Conservation (phyloP, 2,113 vertebrate species). For the Heliornis fulica region DNA sequence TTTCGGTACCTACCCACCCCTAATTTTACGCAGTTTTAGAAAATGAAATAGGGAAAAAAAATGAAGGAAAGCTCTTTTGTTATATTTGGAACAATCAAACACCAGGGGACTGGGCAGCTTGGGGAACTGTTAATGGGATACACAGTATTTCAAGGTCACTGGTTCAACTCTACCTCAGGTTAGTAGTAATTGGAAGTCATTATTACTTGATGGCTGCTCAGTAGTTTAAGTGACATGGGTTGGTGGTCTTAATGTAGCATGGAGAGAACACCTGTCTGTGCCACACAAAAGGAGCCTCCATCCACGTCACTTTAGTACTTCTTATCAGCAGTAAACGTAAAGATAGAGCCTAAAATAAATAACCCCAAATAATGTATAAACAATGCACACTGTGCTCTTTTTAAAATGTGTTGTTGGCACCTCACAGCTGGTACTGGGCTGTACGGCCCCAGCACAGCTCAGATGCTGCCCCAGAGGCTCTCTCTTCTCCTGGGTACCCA, state of each 20-base stretch:
- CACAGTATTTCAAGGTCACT: slow-evolving; percentile 4
- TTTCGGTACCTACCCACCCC: slow-evolving; percentile 16
- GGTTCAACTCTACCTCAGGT: neutral
- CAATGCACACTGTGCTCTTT: neutral
- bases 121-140: slow-evolving; percentile 43
- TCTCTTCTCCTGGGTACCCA: neutral
- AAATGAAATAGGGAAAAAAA: slow-evolving; percentile 8
- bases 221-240: neutral
- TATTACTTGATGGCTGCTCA: slow-evolving; percentile 6
- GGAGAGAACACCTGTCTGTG: neutral
- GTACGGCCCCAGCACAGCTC: neutral
- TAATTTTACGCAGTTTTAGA: neutral
- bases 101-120: neutral
- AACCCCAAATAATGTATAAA: neutral
- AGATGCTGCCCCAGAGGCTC: neutral
- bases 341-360: neutral
- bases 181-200: slow-evolving; percentile 12
- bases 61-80: neutral
- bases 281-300: neutral
- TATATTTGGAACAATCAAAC: slow-evolving; percentile 6
- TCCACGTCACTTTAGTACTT: neutral
- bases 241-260: neutral
- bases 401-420: neutral
- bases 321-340: neutral
- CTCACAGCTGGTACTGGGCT: neutral